Conservation (phyloP, 2,888 invertebrate genomes). For the Strigamia maritima region DNA sequence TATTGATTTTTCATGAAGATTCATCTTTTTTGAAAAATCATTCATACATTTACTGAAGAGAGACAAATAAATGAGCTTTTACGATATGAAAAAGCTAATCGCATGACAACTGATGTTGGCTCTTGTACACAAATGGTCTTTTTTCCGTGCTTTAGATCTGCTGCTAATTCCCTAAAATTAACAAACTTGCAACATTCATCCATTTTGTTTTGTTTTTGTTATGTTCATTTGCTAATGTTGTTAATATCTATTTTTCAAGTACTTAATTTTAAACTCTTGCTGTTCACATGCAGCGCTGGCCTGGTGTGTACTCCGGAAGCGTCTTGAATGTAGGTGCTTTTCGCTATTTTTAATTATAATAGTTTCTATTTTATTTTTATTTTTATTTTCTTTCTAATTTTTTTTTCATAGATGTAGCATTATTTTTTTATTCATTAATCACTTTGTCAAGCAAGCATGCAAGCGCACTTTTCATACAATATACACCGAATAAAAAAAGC, state of each 20-base stretch:
- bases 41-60: no score
- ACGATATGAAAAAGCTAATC: no score
- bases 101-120: no score
- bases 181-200: background rate
- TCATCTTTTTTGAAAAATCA: no score
- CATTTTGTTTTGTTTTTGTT: no score
- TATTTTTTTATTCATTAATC: background rate
- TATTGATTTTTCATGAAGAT: no score
- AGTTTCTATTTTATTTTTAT: background rate
- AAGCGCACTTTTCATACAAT: conserved; percentile 37
- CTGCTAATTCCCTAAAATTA: no score
- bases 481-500: background rate
- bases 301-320: conserved; percentile 87
- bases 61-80: no score
- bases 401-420: no score
- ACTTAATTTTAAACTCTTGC: conserved; percentile 39
- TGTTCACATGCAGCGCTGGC: conserved; percentile 69
- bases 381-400: background rate
- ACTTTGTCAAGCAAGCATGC: conserved; percentile 2
- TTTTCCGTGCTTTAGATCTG: no score
- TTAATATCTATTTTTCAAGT: background rate
- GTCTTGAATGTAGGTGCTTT: conserved; percentile 79
- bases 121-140: no score
- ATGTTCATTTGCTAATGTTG: conserved; percentile 1
- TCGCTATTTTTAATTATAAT: background rate